Percentiles rank a stretch among this genome's conserved stretches.
Evolutionary conservation across 2,113 vertebrate species (phyloP).

Genomic region (Semnornis frantzii): DNA sequence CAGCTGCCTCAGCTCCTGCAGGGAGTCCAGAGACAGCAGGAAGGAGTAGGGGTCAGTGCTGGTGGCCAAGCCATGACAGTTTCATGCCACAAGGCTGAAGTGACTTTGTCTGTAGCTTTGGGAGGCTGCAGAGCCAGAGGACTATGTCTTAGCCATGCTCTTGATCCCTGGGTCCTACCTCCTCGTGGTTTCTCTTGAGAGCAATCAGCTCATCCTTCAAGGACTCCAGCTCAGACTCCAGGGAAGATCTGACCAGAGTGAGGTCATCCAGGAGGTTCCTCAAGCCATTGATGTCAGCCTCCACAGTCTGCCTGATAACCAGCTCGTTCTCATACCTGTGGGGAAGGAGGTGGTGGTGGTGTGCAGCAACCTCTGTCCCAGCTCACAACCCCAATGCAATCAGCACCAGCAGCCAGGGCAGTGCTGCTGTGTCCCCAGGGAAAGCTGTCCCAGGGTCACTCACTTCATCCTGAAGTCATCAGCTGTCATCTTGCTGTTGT

Average conservation of each 20-base stretch:
- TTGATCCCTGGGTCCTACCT: constrained; percentile 23
- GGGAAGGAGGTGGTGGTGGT: not conserved
- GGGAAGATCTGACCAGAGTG: constrained; percentile 27
- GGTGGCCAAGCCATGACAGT: too few species aligned
- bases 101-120: too few species aligned
- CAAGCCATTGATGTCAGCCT: constrained; percentile 66
- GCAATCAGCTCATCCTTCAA: constrained; percentile 51
- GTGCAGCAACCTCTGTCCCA: not conserved
- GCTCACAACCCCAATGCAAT: not conserved
- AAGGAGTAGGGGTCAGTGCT: not conserved
- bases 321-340: constrained; percentile 70
- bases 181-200: constrained; percentile 73
- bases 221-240: constrained; percentile 13
- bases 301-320: constrained; percentile 44
- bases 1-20: not conserved
- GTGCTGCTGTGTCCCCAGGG: not conserved
- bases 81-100: too few species aligned
- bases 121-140: not conserved
- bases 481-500: constrained; percentile 60
- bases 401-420: not conserved
- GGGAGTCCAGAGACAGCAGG: not conserved
- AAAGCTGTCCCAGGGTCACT: not conserved
- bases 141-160: too few species aligned
- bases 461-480: constrained; percentile 81
- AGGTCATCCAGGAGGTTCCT: constrained; percentile 67